A percentile compares a stretch with the other conserved stretches of the same genome.
Conservation (phyloP, 2,113 vertebrate species). For the Martes martes region DNA sequence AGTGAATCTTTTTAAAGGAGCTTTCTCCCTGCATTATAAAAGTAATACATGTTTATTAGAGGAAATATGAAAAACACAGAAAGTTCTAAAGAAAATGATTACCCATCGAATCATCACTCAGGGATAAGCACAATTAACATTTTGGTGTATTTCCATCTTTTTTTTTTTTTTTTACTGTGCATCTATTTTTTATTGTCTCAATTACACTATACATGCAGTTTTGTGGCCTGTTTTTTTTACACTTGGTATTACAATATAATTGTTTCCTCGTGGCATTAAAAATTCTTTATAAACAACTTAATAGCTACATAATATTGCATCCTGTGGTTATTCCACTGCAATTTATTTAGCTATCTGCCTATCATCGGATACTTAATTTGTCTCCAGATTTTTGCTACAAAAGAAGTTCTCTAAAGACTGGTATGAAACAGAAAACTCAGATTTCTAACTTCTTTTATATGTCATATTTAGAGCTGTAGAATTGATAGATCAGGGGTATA, state of each 20-base stretch:
- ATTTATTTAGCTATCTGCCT: conserved; percentile 31
- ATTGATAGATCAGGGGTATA: background rate
- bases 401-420: conserved; percentile 20
- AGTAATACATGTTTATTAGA: background rate
- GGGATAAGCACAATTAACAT: background rate
- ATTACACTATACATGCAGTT: background rate
- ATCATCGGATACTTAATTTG: conserved; percentile 46
- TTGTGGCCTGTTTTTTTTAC: conserved; percentile 16
- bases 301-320: conserved; percentile 16
- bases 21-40: background rate
- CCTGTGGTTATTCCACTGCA: conserved; percentile 25
- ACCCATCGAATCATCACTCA: background rate
- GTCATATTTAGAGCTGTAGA: background rate
- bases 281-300: conserved; percentile 45
- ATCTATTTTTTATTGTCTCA: conserved; percentile 35
- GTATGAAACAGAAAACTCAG: background rate
- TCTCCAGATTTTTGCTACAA: conserved; percentile 1
- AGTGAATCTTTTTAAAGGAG: background rate
- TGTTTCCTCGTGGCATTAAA: conserved; percentile 39
- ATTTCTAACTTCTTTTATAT: conserved; percentile 27
- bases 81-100: conserved; percentile 32
- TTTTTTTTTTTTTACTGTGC: background rate
- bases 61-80: conserved; percentile 21
- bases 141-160: conserved; percentile 27
- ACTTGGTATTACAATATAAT: conserved; percentile 31